Evolutionary conservation across 2,113 vertebrate species (phyloP).

Genomic region (Eulemur rufifrons): DNA sequence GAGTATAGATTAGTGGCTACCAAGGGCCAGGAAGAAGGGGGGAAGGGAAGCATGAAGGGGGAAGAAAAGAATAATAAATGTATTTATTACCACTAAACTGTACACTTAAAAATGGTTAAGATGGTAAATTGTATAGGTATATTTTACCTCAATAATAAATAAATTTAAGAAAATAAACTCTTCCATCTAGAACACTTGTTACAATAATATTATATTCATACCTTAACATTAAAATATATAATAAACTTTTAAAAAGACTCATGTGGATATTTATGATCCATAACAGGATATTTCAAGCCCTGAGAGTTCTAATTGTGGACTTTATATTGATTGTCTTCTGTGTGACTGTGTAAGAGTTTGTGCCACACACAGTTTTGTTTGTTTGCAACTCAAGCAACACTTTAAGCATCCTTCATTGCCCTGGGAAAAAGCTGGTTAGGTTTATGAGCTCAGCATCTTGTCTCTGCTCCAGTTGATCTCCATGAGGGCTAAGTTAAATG

Average conservation of each 20-base stretch:
- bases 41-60: too few species aligned
- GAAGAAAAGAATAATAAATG: too few species aligned
- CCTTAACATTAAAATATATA: too few species aligned
- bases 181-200: too few species aligned
- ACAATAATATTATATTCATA: too few species aligned
- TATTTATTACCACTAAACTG: too few species aligned
- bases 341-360: background rate
- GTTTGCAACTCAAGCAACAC: background rate
- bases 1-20: too few species aligned
- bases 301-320: background rate
- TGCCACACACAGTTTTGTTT: background rate
- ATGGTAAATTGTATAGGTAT: too few species aligned
- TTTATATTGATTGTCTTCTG: slow-evolving; percentile 31
- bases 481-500: background rate
- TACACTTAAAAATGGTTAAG: too few species aligned
- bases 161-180: too few species aligned
- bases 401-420: background rate
- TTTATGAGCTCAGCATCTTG: slow-evolving; percentile 5
- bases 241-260: background rate
- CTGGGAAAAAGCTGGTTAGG: background rate
- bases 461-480: background rate
- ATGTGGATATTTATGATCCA: background rate
- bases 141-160: too few species aligned
- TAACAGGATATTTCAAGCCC: background rate
- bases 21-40: too few species aligned